Base-by-base conservation (phyloP, 2,113 vertebrate genomes). In the Stigmatopora nigra region DNA sequence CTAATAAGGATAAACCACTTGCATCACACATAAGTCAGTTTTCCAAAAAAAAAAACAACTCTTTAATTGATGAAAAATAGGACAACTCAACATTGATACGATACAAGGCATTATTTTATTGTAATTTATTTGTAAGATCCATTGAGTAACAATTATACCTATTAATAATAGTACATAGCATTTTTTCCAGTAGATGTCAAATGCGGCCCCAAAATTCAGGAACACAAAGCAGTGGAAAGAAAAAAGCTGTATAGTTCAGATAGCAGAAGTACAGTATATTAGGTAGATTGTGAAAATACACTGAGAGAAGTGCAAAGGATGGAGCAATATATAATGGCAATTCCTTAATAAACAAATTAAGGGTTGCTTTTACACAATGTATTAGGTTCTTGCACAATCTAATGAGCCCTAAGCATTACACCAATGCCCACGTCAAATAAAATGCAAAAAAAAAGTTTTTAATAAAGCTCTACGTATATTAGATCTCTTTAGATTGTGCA, bases 61-160 rank as follows among this genome's bases (percentile, higher is more conserved):
- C 4, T 14, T 48, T 16, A 48, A 48, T 48, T 15, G 15, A 14
- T 48, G 3, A 48, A 15, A 48, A 48, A 48, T 48, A 1, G 5
- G 15, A 31, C 12, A 56, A 35, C 53, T 15, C 22, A 44, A 68
- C 51, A 13, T 31, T 31, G 25, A 31, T 31, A 31, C 25, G 25
- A 31, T 31, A 31, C 25, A 3, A 31, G 25, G 25, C 25, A 31
- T 31, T 31, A 31, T 35, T 69, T 77, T 71, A 17, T 8, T 49
- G 60, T 77, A 55, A 72, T 88, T 88, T 88, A 85, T 84, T 86
- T 15, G 49, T 75, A 35, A 68, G 63, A 64, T 77, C 22, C 59
- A 70, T 70, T 61, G 36, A 36, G 61, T 52, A 61, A 77, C 65
- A 75, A 47, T 60, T 61, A 64, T 5, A 69, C 67, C 38, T 52